Percentiles rank a stretch among this genome's conserved stretches.
Conservation (phyloP, 2,797 vertebrate species). For the Poeciliopsis turneri region DNA sequence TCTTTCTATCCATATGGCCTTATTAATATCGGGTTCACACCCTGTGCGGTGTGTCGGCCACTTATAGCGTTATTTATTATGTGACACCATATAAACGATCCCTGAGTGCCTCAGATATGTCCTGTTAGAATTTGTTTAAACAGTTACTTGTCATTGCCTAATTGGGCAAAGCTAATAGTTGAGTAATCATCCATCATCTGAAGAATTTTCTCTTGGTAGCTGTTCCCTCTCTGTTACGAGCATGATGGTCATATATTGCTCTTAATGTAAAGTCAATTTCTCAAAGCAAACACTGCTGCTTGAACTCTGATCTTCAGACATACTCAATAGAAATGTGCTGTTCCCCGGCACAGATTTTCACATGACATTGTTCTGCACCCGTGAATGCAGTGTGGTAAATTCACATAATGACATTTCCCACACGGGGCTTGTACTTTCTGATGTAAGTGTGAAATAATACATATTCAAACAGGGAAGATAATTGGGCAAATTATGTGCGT, state of each 20-base stretch:
- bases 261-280: slow-evolving; percentile 58
- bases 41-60: slow-evolving; percentile 50
- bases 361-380: slow-evolving; percentile 9
- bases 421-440: slow-evolving; percentile 16
- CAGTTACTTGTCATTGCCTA: slow-evolving; percentile 72
- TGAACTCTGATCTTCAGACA: slow-evolving; percentile 35
- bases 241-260: slow-evolving; percentile 42
- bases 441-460: slow-evolving; percentile 26
- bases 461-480: slow-evolving; percentile 32
- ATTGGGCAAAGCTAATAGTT: slow-evolving; percentile 62
- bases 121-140: slow-evolving; percentile 69
- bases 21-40: slow-evolving; percentile 57
- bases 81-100: slow-evolving; percentile 61
- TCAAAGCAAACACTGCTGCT: slow-evolving; percentile 29
- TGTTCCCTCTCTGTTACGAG: slow-evolving; percentile 20
- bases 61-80: slow-evolving; percentile 74
- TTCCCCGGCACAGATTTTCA: neutral
- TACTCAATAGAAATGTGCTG: neutral
- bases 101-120: slow-evolving; percentile 63
- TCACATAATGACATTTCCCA: neutral
- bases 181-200: slow-evolving; percentile 62
- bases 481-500: slow-evolving; percentile 19
- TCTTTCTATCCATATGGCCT: slow-evolving; percentile 65
- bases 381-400: neutral
- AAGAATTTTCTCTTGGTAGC: slow-evolving; percentile 14